Base-by-base conservation (phyloP, 2,797 vertebrate species). In the Morus bassanus region DNA sequence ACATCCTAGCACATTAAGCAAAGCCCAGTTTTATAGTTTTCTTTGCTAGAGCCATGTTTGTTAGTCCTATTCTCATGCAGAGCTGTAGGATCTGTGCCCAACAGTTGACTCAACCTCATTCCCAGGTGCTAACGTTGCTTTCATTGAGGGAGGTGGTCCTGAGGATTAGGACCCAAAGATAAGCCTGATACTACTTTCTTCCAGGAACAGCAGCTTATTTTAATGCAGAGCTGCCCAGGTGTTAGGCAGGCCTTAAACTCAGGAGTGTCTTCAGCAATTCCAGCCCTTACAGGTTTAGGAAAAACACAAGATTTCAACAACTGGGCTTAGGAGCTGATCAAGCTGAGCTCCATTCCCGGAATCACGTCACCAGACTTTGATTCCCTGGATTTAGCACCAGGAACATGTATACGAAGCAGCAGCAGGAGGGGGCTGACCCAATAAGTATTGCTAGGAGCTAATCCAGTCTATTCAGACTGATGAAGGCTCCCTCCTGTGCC, bases 351-450 rank as follows among this genome's bases (percentile, higher is more conserved):
- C 28, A 14, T 45, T 91, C 61, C 76, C 78, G 28, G 79, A 91
- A 7, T 48, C 46, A 13, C 11, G 0, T 83, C 85, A 74, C 53
- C 73, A 79, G 77, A 50, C 31, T 68, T 74, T 28, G 31, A 56
- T 70, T 82, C 57, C 69, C 72, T 46, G 85, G 81, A 81, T 93
- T 96, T 89, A 93, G n/a, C 81, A 61, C 41, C 41, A 50, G 89
- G 60, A 96, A 80, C 43, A 46, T 0, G 22, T 10, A 65, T 11
- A 57, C 7, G 18, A 84, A 78, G 53, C 70, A 79, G 75, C 30
- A 96, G 65, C 89, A 78, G 82, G 79, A 90, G 64, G 51, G 37
- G 19, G 0, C 43, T 43, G 61, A 80, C 85, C 50, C 37, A 65
- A 22, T 61, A 89, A 86, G 64, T 25, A 89, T 41, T 72, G 68